These are phyloP conservation scores for Artemisiospiza belli DNA, from an alignment of 2,113 vertebrate species.

Conservation along the genomic window DNA sequence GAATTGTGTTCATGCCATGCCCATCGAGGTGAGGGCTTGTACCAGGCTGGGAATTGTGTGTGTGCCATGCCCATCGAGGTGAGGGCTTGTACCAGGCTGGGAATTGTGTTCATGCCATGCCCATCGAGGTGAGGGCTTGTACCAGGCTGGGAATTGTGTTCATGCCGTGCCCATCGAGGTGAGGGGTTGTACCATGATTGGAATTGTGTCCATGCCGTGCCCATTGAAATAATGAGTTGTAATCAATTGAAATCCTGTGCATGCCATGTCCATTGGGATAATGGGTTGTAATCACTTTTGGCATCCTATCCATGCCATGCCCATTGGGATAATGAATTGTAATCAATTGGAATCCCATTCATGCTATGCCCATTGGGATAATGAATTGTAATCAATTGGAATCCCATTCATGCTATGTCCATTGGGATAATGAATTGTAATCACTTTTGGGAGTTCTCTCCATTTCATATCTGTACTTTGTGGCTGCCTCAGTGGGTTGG, in stretches of 20 bases:
- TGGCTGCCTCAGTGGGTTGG: background rate
- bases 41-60: background rate
- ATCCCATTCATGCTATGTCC: background rate
- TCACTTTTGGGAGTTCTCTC: background rate
- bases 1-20: slow-evolving; percentile 80
- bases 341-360: rapidly evolving
- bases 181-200: rapidly evolving
- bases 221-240: background rate
- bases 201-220: background rate
- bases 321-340: background rate
- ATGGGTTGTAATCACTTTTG: too few relatives aligned
- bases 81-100: rapidly evolving
- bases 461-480: background rate
- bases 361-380: slow-evolving; percentile 35
- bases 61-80: rapidly evolving
- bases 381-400: background rate
- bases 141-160: rapidly evolving
- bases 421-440: background rate
- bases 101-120: rapidly evolving
- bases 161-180: rapidly evolving
- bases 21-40: slow-evolving; percentile 85
- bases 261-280: too few relatives aligned
- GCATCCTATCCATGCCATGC: slow-evolving; percentile 84
- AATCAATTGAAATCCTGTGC: too few relatives aligned
- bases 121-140: rapidly evolving